These are phyloP conservation scores for Diarsia dahlii DNA, from an alignment of 2,888 invertebrate genomes.

Conservation along the genomic window DNA sequence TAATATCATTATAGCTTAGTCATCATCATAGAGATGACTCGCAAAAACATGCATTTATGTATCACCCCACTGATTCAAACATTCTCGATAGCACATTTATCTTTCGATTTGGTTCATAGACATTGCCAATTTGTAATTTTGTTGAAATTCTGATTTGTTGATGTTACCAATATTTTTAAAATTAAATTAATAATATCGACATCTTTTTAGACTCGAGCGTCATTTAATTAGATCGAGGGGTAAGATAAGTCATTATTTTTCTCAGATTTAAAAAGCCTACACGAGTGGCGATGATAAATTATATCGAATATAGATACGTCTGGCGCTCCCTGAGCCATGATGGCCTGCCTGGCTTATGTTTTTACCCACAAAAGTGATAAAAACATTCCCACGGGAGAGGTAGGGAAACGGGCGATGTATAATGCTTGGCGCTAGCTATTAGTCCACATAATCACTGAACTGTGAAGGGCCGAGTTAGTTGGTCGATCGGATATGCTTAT, in stretches of 20 bases:
- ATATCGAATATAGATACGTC: no score
- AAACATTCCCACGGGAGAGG: background rate
- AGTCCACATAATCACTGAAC: background rate
- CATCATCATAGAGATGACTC: background rate
- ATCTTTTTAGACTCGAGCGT: background rate
- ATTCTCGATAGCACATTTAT: background rate
- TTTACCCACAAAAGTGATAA: background rate
- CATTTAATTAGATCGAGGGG: background rate
- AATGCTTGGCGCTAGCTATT: background rate
- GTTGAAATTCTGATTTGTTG: background rate
- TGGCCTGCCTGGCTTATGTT: background rate
- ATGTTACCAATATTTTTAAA: no score
- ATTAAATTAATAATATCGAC: background rate
- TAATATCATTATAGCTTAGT: background rate
- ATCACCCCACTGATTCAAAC: constrained; percentile 11
- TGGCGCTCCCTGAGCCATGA: no score
- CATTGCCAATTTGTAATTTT: background rate
- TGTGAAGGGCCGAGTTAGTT: background rate
- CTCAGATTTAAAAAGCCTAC: background rate
- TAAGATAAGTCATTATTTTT: background rate
- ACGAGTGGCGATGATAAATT: background rate
- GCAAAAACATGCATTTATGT: background rate
- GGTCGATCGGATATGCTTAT: background rate
- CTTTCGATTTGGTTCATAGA: background rate
- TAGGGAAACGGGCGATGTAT: background rate